Evolutionary conservation across 1,140 invertebrate species (phyloP), one percentile per base, ranked within the genome.

Genomic region (Aphaenogaster rudis): DNA sequence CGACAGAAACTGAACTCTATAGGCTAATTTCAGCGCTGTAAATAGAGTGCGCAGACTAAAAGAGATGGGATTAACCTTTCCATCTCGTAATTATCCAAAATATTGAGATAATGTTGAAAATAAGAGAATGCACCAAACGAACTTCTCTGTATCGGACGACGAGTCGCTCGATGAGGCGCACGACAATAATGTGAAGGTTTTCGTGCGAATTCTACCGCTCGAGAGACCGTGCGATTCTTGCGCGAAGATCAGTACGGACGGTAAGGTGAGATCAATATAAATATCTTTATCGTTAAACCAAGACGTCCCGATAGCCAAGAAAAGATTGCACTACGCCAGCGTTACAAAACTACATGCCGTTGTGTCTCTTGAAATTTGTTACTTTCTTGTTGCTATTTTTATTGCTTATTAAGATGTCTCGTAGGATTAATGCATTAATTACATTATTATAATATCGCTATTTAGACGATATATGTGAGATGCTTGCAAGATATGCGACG

Each of bases 131-230:
- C 17, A 48, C 11, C 57, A 6, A 74, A 42, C 28, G 28, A 42
- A 39, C 13, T 63, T 85, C 33, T 79, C 45, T 48, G 71, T 88
- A 72, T 85, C 67, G 28, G 17, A 88, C 36, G 36, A 86, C 15
- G 52, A 88, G 11, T 11, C 36, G 15, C 15, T 36, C 3, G 33
- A 78, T 2, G 21, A 50, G 9, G 28, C 28, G 11, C 9, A 42
- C 17, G 69, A 90, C 9, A 87, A 59, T n/a, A 91, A 89, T 39
- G 33, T 92, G 15, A 91, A 89, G 52, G 80, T 91, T 2, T 92
- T 90, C 13, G 87, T 91, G 7, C 88, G 90, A 52, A 80, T 92
- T 36, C n/a, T 92, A 45, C 91, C 90, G 5, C 63, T 89, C 2
- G 78, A 86, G 45, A 88, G 28, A 63, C 9, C 21, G 0, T 90